Percentiles rank a stretch among this genome's conserved stretches.
phyloP scores from a whole-genome alignment of 2,888 invertebrate genomes.

The Thelaira solivaga region DNA sequence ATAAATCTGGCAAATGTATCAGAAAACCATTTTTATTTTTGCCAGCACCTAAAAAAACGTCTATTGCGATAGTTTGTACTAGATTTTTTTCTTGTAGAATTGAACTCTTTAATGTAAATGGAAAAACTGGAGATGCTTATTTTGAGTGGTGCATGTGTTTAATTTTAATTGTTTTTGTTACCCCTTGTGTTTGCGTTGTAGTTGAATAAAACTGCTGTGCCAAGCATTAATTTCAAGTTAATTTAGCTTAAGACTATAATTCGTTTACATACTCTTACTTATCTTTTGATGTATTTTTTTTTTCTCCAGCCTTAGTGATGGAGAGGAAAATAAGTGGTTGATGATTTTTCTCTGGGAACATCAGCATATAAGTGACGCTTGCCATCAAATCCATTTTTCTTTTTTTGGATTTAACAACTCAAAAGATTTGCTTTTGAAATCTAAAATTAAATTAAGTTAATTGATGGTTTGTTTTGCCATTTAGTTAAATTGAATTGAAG shows the following conservation, averaged over 20 bases:
- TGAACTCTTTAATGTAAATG: constrained; percentile 3
- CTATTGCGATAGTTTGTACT: constrained; percentile 9
- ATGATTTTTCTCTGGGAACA: constrained; percentile 20
- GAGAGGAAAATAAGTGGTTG: constrained; percentile 35
- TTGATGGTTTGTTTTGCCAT: constrained; percentile 15
- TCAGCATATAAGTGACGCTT: constrained; percentile 37
- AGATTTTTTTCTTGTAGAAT: neutral
- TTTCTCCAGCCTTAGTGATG: neutral
- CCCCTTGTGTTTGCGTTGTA: constrained; percentile 49
- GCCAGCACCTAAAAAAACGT: constrained; percentile 5
- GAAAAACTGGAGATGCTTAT: neutral
- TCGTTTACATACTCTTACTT: neutral
- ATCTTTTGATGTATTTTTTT: neutral
- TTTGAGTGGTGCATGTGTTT: constrained; percentile 21
- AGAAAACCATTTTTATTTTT: neutral
- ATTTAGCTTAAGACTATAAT: neutral
- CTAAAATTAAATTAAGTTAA: constrained; percentile 27
- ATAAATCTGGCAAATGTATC: constrained; percentile 13
- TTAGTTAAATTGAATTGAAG: constrained; percentile 12
- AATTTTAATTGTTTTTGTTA: constrained; percentile 51
- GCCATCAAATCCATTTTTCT: neutral
- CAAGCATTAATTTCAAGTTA: constrained; percentile 28
- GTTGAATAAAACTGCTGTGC: constrained; percentile 23
- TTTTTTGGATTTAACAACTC: constrained; percentile 3
- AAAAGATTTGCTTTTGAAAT: constrained; percentile 1